Percentiles rank a stretch among this genome's conserved stretches.
Conservation (phyloP, 2,888 invertebrate genomes). For the Hypomecis atomaria region DNA sequence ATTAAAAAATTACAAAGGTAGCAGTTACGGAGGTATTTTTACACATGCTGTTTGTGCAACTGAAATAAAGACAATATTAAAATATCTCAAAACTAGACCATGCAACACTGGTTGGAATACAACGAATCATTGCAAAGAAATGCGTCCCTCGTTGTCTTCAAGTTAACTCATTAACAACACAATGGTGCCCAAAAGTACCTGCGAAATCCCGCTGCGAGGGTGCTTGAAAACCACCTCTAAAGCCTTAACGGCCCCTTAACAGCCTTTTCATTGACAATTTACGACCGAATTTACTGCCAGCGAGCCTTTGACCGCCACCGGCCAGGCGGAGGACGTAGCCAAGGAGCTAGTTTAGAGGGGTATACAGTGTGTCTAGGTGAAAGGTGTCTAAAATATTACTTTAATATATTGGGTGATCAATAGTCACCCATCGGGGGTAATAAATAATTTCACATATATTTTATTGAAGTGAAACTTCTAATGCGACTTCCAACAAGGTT, state of each 20-base stretch:
- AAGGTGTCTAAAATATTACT: no score
- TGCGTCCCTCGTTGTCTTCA: background rate
- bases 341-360: background rate
- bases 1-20: no score
- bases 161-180: conserved; percentile 20
- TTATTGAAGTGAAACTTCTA: no score
- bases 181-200: conserved; percentile 34
- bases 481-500: no score
- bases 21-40: no score
- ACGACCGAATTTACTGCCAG: conserved; percentile 62
- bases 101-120: background rate
- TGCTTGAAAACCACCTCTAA: conserved; percentile 36
- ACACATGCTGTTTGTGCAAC: no score
- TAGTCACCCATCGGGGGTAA: no score
- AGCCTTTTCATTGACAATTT: conserved; percentile 70
- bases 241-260: conserved; percentile 55
- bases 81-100: no score
- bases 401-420: no score
- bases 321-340: conserved; percentile 18
- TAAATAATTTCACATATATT: no score
- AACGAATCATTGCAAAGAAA: background rate
- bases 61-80: no score
- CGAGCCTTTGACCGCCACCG: conserved; percentile 53
- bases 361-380: background rate
- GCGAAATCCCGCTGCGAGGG: conserved; percentile 55